Evolutionary conservation across 2,888 invertebrate genomes (phyloP), one percentile per base, ranked within the genome.

Genomic region (Sphinx pinastri): DNA sequence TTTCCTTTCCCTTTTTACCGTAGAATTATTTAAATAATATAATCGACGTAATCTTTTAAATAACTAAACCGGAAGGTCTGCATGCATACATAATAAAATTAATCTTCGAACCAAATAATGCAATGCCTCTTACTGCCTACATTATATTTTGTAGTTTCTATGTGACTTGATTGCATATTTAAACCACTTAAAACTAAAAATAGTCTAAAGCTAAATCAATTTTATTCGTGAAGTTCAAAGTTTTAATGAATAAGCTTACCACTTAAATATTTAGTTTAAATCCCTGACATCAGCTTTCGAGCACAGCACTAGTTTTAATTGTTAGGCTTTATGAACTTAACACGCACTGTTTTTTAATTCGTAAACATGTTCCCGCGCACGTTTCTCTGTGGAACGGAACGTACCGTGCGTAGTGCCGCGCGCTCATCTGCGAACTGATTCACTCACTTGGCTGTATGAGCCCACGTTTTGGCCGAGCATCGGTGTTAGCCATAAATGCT

Each of bases 361-460:
- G 83, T 84, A 79, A 77, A 77, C 82, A 82, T 81, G 49, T 81
- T 81, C 76, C 77, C 82, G 81, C 86, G 86, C 87, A 86, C 82
- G 82, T 71, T 75, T 77, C 73, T 81, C 77, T 72, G 74, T 73
- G 68, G 74, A 79, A 81, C 77, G 72, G 71, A 68, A 67, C 73
- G 71, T 73, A 57, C 79, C 88, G 89, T 84, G 83, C 85, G 79
- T 76, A 81, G 77, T 74, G 74, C 78, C 75, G 82, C 86, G 86
- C 88, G 86, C 79, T 84, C 82, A 74, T 86, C 85, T 89, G 85
- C 84, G 83, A 78, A 91, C 92, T 92, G 89, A 88, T 83, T 68
- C 57, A 68, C 54, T 16, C 45, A 16, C 55, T 55, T 55, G 38
- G 55, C 69, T 63, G 67, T 58, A 60, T 59, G 58, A 67, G 58